phyloP scores from a whole-genome alignment of 2,888 invertebrate species.

The Zeuzera pyrina region DNA sequence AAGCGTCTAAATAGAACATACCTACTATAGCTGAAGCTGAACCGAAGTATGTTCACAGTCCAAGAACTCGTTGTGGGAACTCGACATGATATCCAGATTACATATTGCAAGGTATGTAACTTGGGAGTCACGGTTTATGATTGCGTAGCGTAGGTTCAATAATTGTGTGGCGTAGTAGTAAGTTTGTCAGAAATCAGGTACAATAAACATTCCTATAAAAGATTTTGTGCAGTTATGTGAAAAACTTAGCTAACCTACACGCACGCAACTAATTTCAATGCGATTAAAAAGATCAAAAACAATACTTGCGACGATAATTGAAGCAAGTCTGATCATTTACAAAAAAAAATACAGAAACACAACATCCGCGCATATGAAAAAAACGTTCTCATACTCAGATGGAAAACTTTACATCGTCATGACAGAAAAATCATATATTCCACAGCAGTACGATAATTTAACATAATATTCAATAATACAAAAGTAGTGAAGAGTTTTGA shows the following conservation, averaged over 20 bases:
- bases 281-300: constrained; percentile 20
- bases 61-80: constrained; percentile 61
- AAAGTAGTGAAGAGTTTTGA: no score
- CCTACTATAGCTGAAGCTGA: no score
- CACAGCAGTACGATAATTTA: no score
- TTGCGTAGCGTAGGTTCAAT: constrained; percentile 25
- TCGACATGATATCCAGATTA: constrained; percentile 34
- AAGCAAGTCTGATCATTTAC: constrained; percentile 25
- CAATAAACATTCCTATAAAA: not conserved
- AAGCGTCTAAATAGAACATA: no score
- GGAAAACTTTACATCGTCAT: not conserved
- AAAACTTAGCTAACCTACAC: not conserved
- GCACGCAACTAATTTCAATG: not conserved
- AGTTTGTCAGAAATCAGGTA: constrained; percentile 10
- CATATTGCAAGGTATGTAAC: constrained; percentile 30
- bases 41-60: no score
- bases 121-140: constrained; percentile 30
- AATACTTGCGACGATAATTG: constrained; percentile 25
- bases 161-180: constrained; percentile 31
- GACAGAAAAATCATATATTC: not conserved
- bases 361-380: constrained; percentile 18
- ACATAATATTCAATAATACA: no score
- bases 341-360: constrained; percentile 18
- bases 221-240: not conserved
- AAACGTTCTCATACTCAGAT: constrained; percentile 20